Evolutionary conservation across 1,140 invertebrate genomes (phyloP), one percentile per base, ranked within the genome.

Genomic region (Heliconius himera): DNA sequence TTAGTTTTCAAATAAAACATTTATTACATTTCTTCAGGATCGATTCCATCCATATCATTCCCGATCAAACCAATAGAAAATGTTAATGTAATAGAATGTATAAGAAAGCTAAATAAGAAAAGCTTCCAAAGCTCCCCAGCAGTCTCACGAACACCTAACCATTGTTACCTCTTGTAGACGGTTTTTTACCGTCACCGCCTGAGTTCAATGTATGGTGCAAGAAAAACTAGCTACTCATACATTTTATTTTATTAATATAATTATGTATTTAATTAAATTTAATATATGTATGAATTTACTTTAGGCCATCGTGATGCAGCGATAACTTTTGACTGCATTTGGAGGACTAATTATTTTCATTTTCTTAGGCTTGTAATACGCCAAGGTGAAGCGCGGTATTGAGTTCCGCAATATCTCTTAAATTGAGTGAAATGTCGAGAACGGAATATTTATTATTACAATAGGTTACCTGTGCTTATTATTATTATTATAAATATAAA

Each of bases 131-230:
- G 51, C 79, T 77, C 76, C 74, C 81, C 73, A 78, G 49, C 81
- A 83, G 84, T 84, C 84, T 88, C 87, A 76, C 83, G 79, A 84
- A 82, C 76, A 82, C 83, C 86, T 77, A 29, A 81, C 87, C 84
- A 89, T 91, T 90, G 90, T 91, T 90, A 92, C 87, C 83, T 88
- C 77, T 79, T 80, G 83, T 87, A 90, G 90, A 90, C 87, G 84
- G 84, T 90, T 91, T 91, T 90, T 90, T 87, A 85, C 76, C 73
- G 83, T 85, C 85, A 82, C 77, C 79, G 83, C 84, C 81, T 81
- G 84, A 83, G 77, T 83, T 84, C 73, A 20, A 54, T n/a, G 72
- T 51, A 36, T 85, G 84, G 81, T 77, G 0, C 26, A 84, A 84
- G 74, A 3, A 26, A 16, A 66, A 29, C 3, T 56, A 9, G 9